These are phyloP conservation scores for Heliothis subflexa DNA, from an alignment of 1,140 invertebrate species.

Conservation along the genomic window DNA sequence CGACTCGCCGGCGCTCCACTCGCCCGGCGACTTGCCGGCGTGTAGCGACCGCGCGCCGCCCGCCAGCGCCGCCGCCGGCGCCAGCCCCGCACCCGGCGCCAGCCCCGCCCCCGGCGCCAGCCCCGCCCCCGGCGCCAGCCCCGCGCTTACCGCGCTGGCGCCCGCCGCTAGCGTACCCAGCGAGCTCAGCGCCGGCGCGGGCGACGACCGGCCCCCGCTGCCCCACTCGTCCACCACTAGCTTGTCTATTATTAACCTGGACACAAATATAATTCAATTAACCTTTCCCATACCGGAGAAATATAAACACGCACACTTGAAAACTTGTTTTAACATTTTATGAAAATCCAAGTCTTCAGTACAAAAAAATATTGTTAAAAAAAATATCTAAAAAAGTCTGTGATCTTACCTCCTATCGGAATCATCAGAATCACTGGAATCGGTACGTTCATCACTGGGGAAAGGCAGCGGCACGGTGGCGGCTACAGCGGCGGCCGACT, in stretches of 20 bases:
- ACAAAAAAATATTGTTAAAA: too few species aligned
- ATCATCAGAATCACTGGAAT: conserved; percentile 90
- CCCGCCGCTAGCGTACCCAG: background rate
- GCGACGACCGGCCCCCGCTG: conserved; percentile 54
- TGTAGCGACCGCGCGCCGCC: conserved; percentile 63
- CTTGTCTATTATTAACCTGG: conserved; percentile 85
- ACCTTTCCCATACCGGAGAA: too few species aligned
- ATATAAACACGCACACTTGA: too few species aligned
- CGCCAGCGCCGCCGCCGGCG: background rate
- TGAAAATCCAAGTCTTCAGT: too few species aligned
- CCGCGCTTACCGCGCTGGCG: background rate
- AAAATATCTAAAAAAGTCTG: background rate
- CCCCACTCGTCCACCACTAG: conserved; percentile 78
- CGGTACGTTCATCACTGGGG: conserved; percentile 77
- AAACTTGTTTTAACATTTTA: too few species aligned
- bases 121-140: background rate
- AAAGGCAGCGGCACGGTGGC: conserved; percentile 74
- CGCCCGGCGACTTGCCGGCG: conserved; percentile 78
- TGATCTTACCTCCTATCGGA: conserved; percentile 88
- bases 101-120: conserved; percentile 48
- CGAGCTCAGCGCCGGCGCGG: background rate
- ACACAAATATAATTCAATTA: background rate
- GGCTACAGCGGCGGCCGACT: conserved; percentile 71
- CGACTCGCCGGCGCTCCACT: conserved; percentile 82
- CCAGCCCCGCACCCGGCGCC: conserved; percentile 40